These are phyloP conservation scores for Pterophyllum scalare DNA, from an alignment of 2,113 vertebrate species.

Conservation along the genomic window DNA sequence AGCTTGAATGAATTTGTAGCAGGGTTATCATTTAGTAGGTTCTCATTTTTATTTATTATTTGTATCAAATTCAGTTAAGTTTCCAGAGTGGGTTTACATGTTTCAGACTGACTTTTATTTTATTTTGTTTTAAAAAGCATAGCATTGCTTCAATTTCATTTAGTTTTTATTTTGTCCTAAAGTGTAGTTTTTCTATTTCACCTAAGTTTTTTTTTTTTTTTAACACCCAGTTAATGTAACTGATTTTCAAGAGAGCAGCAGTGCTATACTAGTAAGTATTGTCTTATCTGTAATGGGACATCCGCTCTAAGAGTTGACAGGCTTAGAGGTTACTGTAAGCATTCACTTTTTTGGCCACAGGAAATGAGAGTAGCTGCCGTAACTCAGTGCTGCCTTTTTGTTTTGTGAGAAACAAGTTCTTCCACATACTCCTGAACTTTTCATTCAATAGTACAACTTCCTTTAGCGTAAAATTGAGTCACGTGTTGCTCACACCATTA, in stretches of 20 bases:
- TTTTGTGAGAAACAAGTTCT: not conserved
- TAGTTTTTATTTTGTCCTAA: not conserved
- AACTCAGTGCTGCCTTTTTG: not conserved
- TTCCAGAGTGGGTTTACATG: too few relatives aligned
- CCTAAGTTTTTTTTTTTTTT: not conserved
- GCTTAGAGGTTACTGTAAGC: not conserved
- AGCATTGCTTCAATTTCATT: not conserved
- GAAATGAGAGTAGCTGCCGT: not conserved
- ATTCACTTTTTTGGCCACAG: not conserved
- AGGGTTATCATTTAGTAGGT: too few relatives aligned
- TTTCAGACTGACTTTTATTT: too few relatives aligned
- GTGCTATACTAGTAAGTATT: not conserved
- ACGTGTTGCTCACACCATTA: slow-evolving; percentile 51
- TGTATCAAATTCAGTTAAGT: not conserved
- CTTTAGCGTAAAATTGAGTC: slow-evolving; percentile 60
- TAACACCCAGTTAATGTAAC: not conserved
- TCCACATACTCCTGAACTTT: not conserved
- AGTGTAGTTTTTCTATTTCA: not conserved
- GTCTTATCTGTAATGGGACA: not conserved
- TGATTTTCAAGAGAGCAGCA: not conserved
- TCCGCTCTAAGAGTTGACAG: not conserved
- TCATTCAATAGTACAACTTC: slow-evolving; percentile 15
- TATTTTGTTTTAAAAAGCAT: not conserved
- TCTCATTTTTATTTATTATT: not conserved
- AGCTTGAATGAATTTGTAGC: too few relatives aligned